phyloP scores from a whole-genome alignment of 92 coral and sea anemone species.

The Pocillopora grandis region DNA sequence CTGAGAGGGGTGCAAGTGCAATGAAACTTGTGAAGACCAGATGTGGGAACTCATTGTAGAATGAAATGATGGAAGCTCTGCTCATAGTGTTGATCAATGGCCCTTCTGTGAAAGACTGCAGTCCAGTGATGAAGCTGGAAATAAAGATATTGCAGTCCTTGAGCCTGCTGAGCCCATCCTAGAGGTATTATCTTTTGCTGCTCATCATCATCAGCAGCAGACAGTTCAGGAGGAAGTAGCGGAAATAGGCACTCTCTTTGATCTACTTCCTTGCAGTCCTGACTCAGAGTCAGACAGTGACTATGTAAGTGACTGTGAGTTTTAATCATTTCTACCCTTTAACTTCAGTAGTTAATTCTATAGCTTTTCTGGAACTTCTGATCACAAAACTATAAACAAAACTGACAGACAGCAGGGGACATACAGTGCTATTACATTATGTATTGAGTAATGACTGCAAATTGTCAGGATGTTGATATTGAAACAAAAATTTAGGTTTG shows the following conservation, averaged over 20 bases:
- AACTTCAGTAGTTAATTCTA: no score
- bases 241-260: slow-evolving; percentile 14
- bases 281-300: slow-evolving; percentile 18
- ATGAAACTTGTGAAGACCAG: slow-evolving; percentile 12
- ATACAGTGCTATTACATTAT: neutral
- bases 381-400: no score
- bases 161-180: neutral
- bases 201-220: neutral
- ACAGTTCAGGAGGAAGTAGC: slow-evolving; percentile 35
- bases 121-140: slow-evolving; percentile 23
- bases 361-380: no score
- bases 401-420: no score
- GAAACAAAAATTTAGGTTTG: neutral
- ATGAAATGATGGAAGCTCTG: slow-evolving; percentile 26
- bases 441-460: neutral
- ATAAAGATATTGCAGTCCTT: neutral
- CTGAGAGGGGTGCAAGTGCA: slow-evolving; percentile 10
- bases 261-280: slow-evolving; percentile 31
- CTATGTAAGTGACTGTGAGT: no score
- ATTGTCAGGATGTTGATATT: neutral
- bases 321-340: no score
- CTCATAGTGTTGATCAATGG: slow-evolving; percentile 26
- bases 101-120: slow-evolving; percentile 39
- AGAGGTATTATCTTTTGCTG: neutral
- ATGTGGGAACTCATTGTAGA: slow-evolving; percentile 24